Evolutionary conservation across 2,888 invertebrate species (phyloP), one percentile per base, ranked within the genome.

Genomic region (Resseliella maxima): DNA sequence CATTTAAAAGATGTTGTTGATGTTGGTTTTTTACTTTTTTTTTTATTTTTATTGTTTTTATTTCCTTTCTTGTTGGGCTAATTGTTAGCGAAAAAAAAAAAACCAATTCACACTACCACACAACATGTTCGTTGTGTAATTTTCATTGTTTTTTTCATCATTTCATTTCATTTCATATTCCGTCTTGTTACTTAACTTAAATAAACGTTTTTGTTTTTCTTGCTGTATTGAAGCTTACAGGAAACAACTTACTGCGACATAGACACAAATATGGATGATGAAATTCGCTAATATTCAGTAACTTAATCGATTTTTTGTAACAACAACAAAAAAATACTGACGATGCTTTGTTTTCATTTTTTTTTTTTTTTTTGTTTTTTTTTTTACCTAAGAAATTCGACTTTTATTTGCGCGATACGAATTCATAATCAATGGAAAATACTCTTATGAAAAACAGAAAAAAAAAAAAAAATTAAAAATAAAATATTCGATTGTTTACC

Each of bases 401-500:
- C 5, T 83, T 83, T 38, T 83, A 38, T 83, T 83, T 83, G 38
- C 38, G 36, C 83, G 38, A 38, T 38, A 38, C 38, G n/a, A 38
- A 83, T 83, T 38, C 38, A 38, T 83, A 24, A 38, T 21, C 83
- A 38, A 83, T 38, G 38, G n/a, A 38, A 38, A 83, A 83, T n/a
- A n/a, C n/a, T n/a, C n/a, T n/a, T n/a, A n/a, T n/a, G n/a, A 24
- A 83, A 83, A n/a, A 38, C n/a, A 0, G 3, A 54, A 3, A 18
- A 83, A 38, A 83, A 36, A 36, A 83, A 83, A 38, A 38, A 6
- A 83, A 83, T 38, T 38, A 83, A 83, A 83, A 83, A 83, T 38
- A 83, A 83, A 83, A 83, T 38, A 83, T 83, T 83, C 36, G n/a
- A n/a, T 38, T 83, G 83, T 83, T 83, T 83, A 83, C 83, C 83